phyloP scores from a whole-genome alignment of 2,888 invertebrate species.

The Timema podura region DNA sequence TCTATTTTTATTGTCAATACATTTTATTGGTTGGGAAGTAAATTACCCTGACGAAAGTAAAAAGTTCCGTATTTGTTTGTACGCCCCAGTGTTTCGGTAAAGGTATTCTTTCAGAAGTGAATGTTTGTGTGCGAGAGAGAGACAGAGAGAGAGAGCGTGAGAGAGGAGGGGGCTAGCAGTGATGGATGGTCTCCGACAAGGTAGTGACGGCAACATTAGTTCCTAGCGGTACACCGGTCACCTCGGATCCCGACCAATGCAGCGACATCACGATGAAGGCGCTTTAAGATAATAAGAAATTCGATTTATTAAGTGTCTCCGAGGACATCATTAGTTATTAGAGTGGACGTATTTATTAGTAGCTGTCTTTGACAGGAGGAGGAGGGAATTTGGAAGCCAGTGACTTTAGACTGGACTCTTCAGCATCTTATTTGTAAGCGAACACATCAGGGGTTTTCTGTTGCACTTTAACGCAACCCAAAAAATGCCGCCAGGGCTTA shows the following conservation, averaged over 20 bases:
- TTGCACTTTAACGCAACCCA: too few species aligned
- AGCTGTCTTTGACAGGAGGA: too few species aligned
- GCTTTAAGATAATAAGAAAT: conserved; percentile 14
- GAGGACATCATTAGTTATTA: conserved; percentile 14
- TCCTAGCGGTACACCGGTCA: background rate
- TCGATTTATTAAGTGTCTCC: conserved; percentile 15
- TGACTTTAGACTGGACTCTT: too few species aligned
- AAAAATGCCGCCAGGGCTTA: too few species aligned
- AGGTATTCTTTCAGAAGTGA: too few species aligned
- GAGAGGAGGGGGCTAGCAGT: background rate
- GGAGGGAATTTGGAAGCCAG: too few species aligned
- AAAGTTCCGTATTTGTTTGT: conserved; percentile 12
- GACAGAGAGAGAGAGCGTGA: background rate
- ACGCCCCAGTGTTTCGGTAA: conserved; percentile 3
- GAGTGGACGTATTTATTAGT: conserved; percentile 12
- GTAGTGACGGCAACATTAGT: conserved; percentile 13
- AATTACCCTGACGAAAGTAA: conserved; percentile 7
- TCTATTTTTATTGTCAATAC: too few species aligned
- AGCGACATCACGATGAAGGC: conserved; percentile 8
- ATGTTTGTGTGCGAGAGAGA: too few species aligned
- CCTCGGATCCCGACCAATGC: too few species aligned
- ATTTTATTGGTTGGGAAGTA: conserved; percentile 11
- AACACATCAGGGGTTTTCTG: too few species aligned
- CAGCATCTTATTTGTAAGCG: too few species aligned
- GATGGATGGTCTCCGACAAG: conserved; percentile 11